These are phyloP conservation scores for Chamaea fasciata DNA, from an alignment of 2,113 vertebrate genomes.

Conservation along the genomic window DNA sequence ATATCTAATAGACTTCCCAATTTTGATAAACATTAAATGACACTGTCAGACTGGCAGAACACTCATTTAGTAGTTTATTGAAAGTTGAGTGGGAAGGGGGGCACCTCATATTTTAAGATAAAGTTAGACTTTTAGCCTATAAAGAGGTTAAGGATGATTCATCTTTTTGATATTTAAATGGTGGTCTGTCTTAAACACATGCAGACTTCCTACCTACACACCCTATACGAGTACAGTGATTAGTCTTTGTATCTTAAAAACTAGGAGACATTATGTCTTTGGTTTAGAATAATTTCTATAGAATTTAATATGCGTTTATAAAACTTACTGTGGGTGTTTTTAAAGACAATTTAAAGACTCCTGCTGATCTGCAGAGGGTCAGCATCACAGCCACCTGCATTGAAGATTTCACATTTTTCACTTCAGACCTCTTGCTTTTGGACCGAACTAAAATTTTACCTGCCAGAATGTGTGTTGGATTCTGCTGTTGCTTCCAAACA, in stretches of 20 bases:
- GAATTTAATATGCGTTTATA: not conserved
- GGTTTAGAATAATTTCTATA: not conserved
- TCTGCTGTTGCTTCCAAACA: not conserved
- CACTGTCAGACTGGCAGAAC: not conserved
- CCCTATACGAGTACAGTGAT: fast-evolving
- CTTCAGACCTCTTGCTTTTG: not conserved
- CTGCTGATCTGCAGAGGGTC: not conserved
- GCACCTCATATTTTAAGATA: not conserved
- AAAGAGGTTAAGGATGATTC: not conserved
- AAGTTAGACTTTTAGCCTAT: not conserved
- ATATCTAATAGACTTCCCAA: not conserved
- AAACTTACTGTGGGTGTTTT: not conserved
- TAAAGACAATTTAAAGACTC: not conserved
- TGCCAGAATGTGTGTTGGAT: not conserved
- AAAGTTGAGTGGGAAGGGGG: not conserved
- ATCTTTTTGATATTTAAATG: not conserved
- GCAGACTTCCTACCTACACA: not conserved
- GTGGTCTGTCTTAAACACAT: not conserved
- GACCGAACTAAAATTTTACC: not conserved
- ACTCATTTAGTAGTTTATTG: not conserved
- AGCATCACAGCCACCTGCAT: not conserved
- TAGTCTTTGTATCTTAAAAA: not conserved
- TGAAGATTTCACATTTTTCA: not conserved
- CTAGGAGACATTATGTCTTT: not conserved
- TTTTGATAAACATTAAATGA: not conserved